Evolutionary conservation across 2,888 invertebrate genomes (phyloP), one percentile per base, ranked within the genome.

Genomic region (Spialia ferax): DNA sequence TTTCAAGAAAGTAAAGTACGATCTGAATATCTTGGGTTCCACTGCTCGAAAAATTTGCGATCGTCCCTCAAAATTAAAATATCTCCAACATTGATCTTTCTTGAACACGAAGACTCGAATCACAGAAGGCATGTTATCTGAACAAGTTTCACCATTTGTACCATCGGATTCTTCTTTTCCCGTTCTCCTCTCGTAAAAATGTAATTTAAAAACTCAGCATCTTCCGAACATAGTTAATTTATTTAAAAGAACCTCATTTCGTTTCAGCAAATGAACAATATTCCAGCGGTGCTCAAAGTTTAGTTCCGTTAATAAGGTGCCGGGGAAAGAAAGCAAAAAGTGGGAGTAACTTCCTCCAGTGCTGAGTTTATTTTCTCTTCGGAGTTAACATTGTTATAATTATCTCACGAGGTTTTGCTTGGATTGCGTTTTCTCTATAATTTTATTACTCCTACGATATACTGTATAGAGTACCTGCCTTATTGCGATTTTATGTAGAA

Each of bases 311-410:
- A 66, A 66, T 66, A 60, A 66, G 66, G 66, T 66, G 54, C 66
- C 59, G 59, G 60, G 60, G 60, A 54, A 66, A 66, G 50, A 66
- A 54, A 60, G 60, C 54, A 66, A 66, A 54, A 66, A 60, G 35
- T 59, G 60, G 32, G 52, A 5, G 59, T 18, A 66, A 66, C 54
- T 66, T 66, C 32, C 29, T 22, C 54, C 45, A 22, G 15, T 15
- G 45, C 45, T 20, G 38, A 60, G 60, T 66, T 66, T 66, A 66
- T 66, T 60, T 66, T 66, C 66, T 54, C 60, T 66, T 60, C 26
- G 42, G 8, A 66, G 60, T 66, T 54, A 66, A 66, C 66, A 60
- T 66, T 66, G 66, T 66, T 66, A 60, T 60, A 66, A 66, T 66
- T 60, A 66, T 54, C 54, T 66, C 22, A 22, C 20, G 7, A 42